These are phyloP conservation scores for Leptoteleia sp. DNA, from an alignment of 1,140 invertebrate species.

Conservation along the genomic window DNA sequence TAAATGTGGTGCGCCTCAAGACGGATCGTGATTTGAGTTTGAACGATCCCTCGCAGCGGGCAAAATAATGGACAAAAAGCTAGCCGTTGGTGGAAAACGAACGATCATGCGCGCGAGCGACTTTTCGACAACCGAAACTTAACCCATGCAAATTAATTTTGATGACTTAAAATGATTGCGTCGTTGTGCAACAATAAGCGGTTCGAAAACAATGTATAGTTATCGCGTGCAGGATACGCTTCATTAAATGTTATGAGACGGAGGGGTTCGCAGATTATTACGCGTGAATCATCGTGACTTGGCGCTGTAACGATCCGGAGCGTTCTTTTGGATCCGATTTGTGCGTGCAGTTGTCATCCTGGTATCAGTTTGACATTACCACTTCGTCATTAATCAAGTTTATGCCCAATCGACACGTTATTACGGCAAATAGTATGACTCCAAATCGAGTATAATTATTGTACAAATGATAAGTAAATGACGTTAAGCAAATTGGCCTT, in stretches of 20 bases:
- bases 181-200: constrained; percentile 19
- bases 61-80: background rate
- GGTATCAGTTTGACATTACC: no score
- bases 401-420: no score
- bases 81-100: no score
- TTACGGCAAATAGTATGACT: no score
- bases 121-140: constrained; percentile 27
- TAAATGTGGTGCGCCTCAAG: constrained; percentile 7
- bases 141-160: constrained; percentile 29
- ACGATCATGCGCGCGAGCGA: background rate
- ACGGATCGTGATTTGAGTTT: constrained; percentile 17
- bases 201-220: constrained; percentile 38
- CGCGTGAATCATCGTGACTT: constrained; percentile 24
- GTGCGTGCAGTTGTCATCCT: no score
- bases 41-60: background rate
- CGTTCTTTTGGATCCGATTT: constrained; percentile 6
- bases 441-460: no score
- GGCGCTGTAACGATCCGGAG: background rate
- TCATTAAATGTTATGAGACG: constrained; percentile 68
- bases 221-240: constrained; percentile 71
- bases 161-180: constrained; percentile 23
- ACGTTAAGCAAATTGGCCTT: no score
- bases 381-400: no score
- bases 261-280: constrained; percentile 50
- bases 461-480: no score